Conservation (phyloP, 2,888 invertebrate genomes). For the Drosophila ustulata region DNA sequence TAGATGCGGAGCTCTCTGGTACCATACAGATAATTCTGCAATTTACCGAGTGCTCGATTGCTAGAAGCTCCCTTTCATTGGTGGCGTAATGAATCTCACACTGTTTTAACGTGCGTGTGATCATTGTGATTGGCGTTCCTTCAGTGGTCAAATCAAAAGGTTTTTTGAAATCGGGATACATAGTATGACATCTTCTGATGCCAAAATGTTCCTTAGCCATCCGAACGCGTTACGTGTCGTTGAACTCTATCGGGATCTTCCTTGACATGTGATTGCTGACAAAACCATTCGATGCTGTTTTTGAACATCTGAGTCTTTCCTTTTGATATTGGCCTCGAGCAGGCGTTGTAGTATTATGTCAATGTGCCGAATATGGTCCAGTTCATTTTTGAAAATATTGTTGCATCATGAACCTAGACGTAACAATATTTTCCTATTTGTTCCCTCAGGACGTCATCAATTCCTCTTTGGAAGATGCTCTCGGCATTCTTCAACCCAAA, state of each 20-base stretch:
- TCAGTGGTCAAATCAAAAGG: slow-evolving; percentile 13
- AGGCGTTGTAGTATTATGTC: neutral
- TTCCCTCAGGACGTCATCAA: neutral
- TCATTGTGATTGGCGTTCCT: slow-evolving; percentile 1
- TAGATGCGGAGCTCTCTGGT: slow-evolving; percentile 1
- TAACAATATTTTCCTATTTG: neutral
- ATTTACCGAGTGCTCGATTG: neutral
- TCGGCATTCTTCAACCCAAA: neutral
- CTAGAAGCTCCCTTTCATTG: no score
- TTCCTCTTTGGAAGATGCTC: no score
- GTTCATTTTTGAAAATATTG: neutral
- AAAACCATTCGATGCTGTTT: no score
- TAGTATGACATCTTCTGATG: slow-evolving; percentile 16
- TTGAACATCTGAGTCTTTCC: no score
- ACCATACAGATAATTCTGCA: neutral
- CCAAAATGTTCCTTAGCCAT: slow-evolving; percentile 5
- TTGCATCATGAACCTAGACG: slow-evolving; percentile 1
- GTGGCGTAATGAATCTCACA: neutral
- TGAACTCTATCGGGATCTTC: neutral
- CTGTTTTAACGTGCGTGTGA: neutral
- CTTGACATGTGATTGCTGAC: slow-evolving; percentile 7
- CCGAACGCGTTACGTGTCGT: slow-evolving; percentile 4
- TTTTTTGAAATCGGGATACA: slow-evolving; percentile 11
- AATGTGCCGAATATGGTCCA: neutral
- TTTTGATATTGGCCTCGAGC: neutral